A percentile compares a stretch with the other conserved stretches of the same genome.
phyloP scores from a whole-genome alignment of 2,113 vertebrate genomes.

The Lichenostomus cassidix region DNA sequence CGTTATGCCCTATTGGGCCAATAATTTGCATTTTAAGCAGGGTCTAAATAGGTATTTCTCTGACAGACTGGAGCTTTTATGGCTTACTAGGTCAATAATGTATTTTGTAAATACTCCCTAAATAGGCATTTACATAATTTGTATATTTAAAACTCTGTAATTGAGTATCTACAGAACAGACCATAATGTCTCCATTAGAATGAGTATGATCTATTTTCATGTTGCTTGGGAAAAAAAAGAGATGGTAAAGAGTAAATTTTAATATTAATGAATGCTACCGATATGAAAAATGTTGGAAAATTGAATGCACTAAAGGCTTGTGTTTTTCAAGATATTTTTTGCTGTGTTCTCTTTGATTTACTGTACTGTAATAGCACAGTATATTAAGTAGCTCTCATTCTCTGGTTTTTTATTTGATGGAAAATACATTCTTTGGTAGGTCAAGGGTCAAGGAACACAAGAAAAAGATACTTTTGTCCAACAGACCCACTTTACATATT shows the following conservation, averaged over 20 bases:
- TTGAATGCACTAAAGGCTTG: background rate
- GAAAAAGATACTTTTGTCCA: background rate
- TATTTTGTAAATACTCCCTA: slow-evolving; percentile 56
- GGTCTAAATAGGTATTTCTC: slow-evolving; percentile 45
- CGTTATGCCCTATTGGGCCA: slow-evolving; percentile 5
- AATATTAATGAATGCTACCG: background rate
- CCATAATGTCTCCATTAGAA: slow-evolving; percentile 17
- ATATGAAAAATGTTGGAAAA: background rate
- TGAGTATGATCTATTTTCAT: background rate
- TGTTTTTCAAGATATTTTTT: background rate
- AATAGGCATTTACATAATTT: slow-evolving; percentile 56
- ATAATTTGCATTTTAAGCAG: slow-evolving; percentile 60
- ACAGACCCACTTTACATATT: background rate
- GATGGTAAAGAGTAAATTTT: background rate
- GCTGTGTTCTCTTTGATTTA: background rate
- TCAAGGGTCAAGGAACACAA: background rate
- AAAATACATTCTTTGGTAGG: background rate
- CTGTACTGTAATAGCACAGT: background rate
- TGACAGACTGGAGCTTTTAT: slow-evolving; percentile 40
- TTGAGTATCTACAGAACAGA: background rate
- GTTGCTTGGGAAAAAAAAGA: background rate
- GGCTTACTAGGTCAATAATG: slow-evolving; percentile 50
- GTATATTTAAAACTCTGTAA: slow-evolving; percentile 42
- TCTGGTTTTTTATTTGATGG: background rate
- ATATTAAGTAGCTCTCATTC: background rate